These are phyloP conservation scores for Urocitellus parryii DNA, from an alignment of 2,113 vertebrate genomes.

Conservation along the genomic window DNA sequence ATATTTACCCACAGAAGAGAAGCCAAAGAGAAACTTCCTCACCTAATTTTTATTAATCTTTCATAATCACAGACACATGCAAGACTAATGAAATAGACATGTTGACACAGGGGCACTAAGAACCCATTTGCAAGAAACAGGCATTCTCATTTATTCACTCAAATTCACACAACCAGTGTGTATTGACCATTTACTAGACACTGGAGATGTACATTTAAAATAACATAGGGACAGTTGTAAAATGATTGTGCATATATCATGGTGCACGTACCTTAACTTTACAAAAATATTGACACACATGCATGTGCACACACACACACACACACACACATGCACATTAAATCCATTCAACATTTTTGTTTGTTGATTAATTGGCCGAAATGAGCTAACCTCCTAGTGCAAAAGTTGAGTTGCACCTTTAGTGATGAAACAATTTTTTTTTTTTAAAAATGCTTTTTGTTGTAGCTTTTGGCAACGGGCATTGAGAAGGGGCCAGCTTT, in stretches of 20 bases:
- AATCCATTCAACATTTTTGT: background rate
- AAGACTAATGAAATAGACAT: background rate
- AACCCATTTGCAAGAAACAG: background rate
- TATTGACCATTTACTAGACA: background rate
- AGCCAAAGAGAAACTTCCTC: background rate
- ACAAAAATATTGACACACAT: background rate
- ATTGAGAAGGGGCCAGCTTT: background rate
- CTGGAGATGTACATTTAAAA: background rate
- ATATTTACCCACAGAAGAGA: background rate
- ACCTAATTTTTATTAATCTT: conserved; percentile 18
- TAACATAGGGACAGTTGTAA: background rate
- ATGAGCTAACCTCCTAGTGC: background rate
- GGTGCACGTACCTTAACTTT: background rate
- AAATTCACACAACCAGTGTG: background rate
- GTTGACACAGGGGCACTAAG: background rate
- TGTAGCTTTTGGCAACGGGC: background rate
- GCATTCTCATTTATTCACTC: background rate
- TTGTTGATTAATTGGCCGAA: background rate
- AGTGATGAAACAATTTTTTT: background rate
- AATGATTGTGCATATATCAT: background rate
- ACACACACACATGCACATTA: background rate
- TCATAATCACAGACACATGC: background rate
- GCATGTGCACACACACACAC: background rate
- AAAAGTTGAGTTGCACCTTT: background rate
- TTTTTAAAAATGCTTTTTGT: background rate